Percentiles rank a stretch among this genome's conserved stretches.
These are phyloP conservation scores for Podarcis siculus DNA, from an alignment of 2,797 vertebrate species.

Conservation along the genomic window DNA sequence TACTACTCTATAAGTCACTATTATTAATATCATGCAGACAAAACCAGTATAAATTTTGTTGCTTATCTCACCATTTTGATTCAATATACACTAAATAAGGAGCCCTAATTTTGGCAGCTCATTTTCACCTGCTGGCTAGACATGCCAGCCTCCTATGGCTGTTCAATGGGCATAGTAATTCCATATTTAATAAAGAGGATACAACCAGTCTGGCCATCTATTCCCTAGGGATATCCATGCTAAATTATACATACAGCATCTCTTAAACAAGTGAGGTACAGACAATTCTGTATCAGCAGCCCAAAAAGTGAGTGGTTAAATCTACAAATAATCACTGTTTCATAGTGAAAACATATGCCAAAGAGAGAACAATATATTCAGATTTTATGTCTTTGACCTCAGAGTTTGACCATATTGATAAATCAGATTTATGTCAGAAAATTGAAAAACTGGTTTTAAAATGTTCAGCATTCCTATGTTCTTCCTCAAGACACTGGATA, in stretches of 20 bases:
- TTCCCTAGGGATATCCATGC: not conserved
- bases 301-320: not conserved
- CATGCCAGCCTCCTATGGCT: not conserved
- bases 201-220: not conserved
- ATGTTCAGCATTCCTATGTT: not conserved
- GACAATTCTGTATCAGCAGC: not conserved
- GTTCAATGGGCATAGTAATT: not conserved
- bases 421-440: not conserved
- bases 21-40: not conserved
- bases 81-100: not conserved
- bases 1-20: not conserved
- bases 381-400: not conserved
- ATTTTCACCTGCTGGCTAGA: not conserved
- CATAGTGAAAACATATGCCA: not conserved
- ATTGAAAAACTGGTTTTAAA: not conserved
- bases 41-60: not conserved
- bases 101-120: not conserved
- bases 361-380: not conserved
- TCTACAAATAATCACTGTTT: not conserved
- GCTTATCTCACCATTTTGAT: not conserved
- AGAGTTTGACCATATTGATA: not conserved
- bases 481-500: not conserved
- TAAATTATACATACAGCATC: not conserved
- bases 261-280: not conserved
- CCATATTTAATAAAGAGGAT: not conserved